These are phyloP conservation scores for Amphipoea oculea DNA, from an alignment of 2,888 invertebrate species.

Conservation along the genomic window DNA sequence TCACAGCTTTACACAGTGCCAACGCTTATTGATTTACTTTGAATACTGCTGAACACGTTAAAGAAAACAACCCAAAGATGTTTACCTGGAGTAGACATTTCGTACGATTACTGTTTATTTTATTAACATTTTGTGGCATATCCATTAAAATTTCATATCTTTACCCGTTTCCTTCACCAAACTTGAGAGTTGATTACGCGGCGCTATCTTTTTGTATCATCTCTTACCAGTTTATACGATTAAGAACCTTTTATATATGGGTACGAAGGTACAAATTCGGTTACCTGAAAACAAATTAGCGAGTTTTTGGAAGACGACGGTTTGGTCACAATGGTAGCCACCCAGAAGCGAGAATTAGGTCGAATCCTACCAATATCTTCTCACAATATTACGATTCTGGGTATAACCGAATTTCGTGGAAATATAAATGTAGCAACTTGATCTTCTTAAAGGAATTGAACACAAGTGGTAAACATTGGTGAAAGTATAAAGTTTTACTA, in stretches of 20 bases:
- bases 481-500: background rate
- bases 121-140: slow-evolving; percentile 57
- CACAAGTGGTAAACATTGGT: background rate
- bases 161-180: slow-evolving; percentile 67
- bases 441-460: slow-evolving; percentile 13
- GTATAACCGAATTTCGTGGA: slow-evolving; percentile 31
- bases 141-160: slow-evolving; percentile 70
- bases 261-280: slow-evolving; percentile 42
- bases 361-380: slow-evolving; percentile 54
- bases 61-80: slow-evolving; percentile 11
- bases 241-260: slow-evolving; percentile 32
- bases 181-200: slow-evolving; percentile 72
- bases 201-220: slow-evolving; percentile 68
- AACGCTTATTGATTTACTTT: slow-evolving; percentile 40
- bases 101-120: slow-evolving; percentile 51
- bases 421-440: slow-evolving; percentile 35
- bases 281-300: slow-evolving; percentile 52
- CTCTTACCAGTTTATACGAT: slow-evolving; percentile 32
- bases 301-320: slow-evolving; percentile 68
- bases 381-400: slow-evolving; percentile 46
- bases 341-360: slow-evolving; percentile 64
- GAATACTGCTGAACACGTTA: slow-evolving; percentile 16
- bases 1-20: slow-evolving; percentile 8
- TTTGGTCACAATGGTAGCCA: slow-evolving; percentile 70
- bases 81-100: slow-evolving; percentile 27